Percentiles rank a stretch among this genome's conserved stretches.
Evolutionary conservation across 1,140 invertebrate species (phyloP).

Genomic region (Himalopsyche phryganea): DNA sequence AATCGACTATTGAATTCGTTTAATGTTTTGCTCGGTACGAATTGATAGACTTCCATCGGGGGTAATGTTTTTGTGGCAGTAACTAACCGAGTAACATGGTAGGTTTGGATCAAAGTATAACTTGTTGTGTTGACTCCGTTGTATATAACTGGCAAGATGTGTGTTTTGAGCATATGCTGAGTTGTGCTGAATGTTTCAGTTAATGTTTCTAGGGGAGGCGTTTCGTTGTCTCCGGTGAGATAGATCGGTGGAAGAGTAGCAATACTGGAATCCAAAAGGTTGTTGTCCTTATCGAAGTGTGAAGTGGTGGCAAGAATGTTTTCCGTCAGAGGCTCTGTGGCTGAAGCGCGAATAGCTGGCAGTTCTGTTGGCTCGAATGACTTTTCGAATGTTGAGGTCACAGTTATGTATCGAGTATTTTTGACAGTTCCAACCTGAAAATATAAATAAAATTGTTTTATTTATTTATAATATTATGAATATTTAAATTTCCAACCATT

Average conservation of each 20-base stretch:
- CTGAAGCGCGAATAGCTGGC: slow-evolving; percentile 54
- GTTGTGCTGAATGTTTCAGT: slow-evolving; percentile 88
- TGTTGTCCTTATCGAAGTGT: slow-evolving; percentile 67
- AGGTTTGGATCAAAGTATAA: slow-evolving; percentile 82
- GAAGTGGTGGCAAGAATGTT: slow-evolving; percentile 79
- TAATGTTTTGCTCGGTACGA: slow-evolving; percentile 79
- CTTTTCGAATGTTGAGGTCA: slow-evolving; percentile 78
- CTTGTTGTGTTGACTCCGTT: slow-evolving; percentile 67
- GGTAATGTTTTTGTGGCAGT: slow-evolving; percentile 85
- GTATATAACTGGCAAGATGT: slow-evolving; percentile 75
- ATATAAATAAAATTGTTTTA: slow-evolving; percentile 27
- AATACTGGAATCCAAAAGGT: slow-evolving; percentile 70
- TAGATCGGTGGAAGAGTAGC: slow-evolving; percentile 78
- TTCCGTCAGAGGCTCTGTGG: slow-evolving; percentile 75
- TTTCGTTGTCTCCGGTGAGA: slow-evolving; percentile 68
- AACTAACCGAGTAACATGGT: slow-evolving; percentile 78
- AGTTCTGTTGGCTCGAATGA: slow-evolving; percentile 62
- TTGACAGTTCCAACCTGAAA: slow-evolving; percentile 79
- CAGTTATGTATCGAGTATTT: slow-evolving; percentile 81
- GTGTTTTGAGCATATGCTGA: slow-evolving; percentile 80
- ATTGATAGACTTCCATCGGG: slow-evolving; percentile 81
- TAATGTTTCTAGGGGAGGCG: slow-evolving; percentile 79
- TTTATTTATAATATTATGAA: no score
- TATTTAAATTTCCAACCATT: no score
- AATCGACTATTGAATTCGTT: slow-evolving; percentile 84